Evolutionary conservation across 2,797 vertebrate genomes (phyloP).

Genomic region (Intellagama lesueurii): DNA sequence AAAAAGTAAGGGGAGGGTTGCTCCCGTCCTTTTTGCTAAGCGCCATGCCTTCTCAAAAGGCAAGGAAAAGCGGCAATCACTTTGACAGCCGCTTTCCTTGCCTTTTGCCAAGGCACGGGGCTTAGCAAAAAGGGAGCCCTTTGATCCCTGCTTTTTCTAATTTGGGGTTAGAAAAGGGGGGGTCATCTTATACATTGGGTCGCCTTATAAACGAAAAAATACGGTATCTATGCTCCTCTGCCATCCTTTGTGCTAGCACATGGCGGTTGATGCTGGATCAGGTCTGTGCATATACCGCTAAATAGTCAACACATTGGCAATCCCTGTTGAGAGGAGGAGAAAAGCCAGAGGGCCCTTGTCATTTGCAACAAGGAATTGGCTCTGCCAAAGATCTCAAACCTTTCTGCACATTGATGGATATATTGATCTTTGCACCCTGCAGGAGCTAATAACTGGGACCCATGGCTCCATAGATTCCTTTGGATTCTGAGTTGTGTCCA

Average conservation of each 20-base stretch:
- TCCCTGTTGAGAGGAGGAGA: neutral
- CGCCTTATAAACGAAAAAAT: no score
- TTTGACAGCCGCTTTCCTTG: no score
- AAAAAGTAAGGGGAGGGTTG: no score
- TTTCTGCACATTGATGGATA: neutral
- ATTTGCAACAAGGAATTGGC: neutral
- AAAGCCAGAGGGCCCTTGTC: neutral
- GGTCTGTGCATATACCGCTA: neutral
- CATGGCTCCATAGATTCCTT: neutral
- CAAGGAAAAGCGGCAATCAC: no score
- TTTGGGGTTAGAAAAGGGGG: no score
- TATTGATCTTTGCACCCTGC: neutral
- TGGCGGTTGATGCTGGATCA: neutral
- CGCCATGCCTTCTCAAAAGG: no score
- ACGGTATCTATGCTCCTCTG: neutral
- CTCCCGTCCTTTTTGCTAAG: no score
- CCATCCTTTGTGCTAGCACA: neutral
- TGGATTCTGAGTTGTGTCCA: neutral
- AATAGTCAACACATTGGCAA: neutral
- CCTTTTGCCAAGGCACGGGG: no score
- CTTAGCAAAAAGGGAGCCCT: no score
- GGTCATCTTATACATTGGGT: no score
- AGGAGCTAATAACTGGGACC: neutral
- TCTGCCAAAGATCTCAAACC: neutral
- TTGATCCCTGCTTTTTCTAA: no score